Evolutionary conservation across 2,888 invertebrate genomes (phyloP).

Genomic region (Heliconius charithonia): DNA sequence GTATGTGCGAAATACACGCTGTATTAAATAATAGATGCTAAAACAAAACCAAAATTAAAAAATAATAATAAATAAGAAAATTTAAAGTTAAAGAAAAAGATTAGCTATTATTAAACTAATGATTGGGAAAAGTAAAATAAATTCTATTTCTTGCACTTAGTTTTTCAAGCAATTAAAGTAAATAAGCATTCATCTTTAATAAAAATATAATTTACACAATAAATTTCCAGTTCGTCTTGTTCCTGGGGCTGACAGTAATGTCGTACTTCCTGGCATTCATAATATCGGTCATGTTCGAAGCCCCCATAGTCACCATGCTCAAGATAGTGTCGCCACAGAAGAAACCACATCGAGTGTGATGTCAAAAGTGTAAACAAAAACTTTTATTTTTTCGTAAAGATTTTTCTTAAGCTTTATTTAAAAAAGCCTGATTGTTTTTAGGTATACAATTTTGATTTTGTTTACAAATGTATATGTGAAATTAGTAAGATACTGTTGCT

Average conservation of each 20-base stretch:
- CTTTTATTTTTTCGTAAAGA: not conserved
- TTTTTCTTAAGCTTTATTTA: not conserved
- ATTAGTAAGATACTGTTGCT: not conserved
- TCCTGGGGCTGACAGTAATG: constrained; percentile 91
- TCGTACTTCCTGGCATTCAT: constrained; percentile 91
- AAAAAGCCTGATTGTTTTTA: not conserved
- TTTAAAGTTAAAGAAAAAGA: too few relatives aligned
- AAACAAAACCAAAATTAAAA: too few relatives aligned
- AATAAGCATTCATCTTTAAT: too few relatives aligned
- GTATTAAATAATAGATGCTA: too few relatives aligned
- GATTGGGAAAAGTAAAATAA: too few relatives aligned
- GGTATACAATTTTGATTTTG: not conserved
- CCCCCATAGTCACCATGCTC: constrained; percentile 92
- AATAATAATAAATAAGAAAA: too few relatives aligned
- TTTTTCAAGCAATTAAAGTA: too few relatives aligned
- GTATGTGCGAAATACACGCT: too few relatives aligned
- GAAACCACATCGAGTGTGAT: constrained; percentile 74
- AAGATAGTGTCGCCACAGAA: constrained; percentile 86
- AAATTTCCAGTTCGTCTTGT: constrained; percentile 87
- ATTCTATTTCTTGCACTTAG: too few relatives aligned
- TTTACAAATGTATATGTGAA: not conserved
- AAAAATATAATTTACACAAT: not conserved
- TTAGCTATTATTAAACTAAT: too few relatives aligned
- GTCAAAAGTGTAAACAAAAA: not conserved
- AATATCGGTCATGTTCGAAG: constrained; percentile 92